These are phyloP conservation scores for Myotis myotis DNA, from an alignment of 2,797 vertebrate species.

Conservation along the genomic window DNA sequence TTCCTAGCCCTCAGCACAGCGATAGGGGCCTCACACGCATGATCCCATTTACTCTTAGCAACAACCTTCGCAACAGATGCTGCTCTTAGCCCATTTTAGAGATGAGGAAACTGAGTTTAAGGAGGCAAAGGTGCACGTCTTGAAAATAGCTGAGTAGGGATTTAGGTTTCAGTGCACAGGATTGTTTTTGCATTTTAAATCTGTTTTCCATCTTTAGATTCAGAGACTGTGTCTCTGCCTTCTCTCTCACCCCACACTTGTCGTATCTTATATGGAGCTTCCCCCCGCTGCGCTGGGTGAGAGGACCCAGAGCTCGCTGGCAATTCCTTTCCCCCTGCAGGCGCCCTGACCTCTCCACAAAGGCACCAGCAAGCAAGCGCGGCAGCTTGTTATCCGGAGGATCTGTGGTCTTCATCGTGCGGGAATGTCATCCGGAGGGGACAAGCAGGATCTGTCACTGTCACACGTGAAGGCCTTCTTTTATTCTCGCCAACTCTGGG, in stretches of 20 bases:
- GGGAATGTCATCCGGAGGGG: constrained; percentile 71
- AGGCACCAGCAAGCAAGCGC: constrained; percentile 63
- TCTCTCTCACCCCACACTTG: not conserved
- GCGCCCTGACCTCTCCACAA: constrained; percentile 70
- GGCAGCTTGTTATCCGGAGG: constrained; percentile 66
- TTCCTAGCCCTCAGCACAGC: too few relatives aligned
- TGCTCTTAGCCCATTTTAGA: not conserved
- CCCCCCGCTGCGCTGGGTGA: not conserved
- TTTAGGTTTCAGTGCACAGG: not conserved
- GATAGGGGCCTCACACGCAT: rapidly evolving
- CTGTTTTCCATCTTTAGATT: not conserved
- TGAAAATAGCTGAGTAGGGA: not conserved
- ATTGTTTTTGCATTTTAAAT: not conserved
- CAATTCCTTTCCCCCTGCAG: constrained; percentile 30
- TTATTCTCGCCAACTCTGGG: constrained; percentile 80
- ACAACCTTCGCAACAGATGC: not conserved
- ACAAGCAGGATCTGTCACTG: constrained; percentile 77
- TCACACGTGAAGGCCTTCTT: constrained; percentile 73
- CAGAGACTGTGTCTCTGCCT: not conserved
- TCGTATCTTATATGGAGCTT: not conserved
- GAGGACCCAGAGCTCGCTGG: not conserved
- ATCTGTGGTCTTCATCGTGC: constrained; percentile 62
- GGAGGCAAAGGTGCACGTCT: not conserved
- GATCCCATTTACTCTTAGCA: not conserved
- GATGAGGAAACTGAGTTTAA: not conserved